phyloP scores from a whole-genome alignment of 2,888 invertebrate genomes.

The Tigriopus californicus region DNA sequence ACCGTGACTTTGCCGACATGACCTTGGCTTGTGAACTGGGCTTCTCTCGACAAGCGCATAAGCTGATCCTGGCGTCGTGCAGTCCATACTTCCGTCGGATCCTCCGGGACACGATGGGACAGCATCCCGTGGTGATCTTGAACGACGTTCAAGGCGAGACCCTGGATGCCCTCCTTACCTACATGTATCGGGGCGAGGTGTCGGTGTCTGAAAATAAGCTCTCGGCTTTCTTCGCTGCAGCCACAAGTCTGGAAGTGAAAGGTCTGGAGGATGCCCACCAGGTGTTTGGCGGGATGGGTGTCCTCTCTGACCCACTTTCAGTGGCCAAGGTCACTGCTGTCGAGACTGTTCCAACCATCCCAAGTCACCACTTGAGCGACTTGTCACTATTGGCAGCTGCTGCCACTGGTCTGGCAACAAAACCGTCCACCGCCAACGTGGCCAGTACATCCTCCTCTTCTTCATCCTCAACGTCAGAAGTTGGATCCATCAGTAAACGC shows the following conservation, averaged over 20 bases:
- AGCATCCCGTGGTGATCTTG: not conserved
- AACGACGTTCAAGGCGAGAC: not conserved
- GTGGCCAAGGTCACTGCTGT: too few relatives aligned
- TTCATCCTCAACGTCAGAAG: not conserved
- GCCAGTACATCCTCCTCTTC: not conserved
- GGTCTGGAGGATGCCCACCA: not conserved
- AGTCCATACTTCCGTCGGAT: not conserved
- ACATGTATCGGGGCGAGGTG: conserved; percentile 11
- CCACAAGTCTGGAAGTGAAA: not conserved
- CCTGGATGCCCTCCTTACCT: conserved; percentile 7
- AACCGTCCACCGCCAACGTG: not conserved
- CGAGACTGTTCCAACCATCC: too few relatives aligned
- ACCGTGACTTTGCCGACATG: not conserved
- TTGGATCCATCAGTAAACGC: not conserved
- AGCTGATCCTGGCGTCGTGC: conserved; percentile 2
- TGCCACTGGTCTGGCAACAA: too few relatives aligned
- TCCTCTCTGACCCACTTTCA: too few relatives aligned
- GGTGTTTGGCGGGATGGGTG: too few relatives aligned
- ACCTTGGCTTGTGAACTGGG: not conserved
- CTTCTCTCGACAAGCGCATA: not conserved
- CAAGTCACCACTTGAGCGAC: too few relatives aligned
- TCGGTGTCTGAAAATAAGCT: not conserved
- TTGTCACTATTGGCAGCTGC: too few relatives aligned
- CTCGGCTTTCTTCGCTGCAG: not conserved
- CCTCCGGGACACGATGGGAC: not conserved